Evolutionary conservation across 2,113 vertebrate species (phyloP), one percentile per base, ranked within the genome.

Genomic region (Enhydra lutris): DNA sequence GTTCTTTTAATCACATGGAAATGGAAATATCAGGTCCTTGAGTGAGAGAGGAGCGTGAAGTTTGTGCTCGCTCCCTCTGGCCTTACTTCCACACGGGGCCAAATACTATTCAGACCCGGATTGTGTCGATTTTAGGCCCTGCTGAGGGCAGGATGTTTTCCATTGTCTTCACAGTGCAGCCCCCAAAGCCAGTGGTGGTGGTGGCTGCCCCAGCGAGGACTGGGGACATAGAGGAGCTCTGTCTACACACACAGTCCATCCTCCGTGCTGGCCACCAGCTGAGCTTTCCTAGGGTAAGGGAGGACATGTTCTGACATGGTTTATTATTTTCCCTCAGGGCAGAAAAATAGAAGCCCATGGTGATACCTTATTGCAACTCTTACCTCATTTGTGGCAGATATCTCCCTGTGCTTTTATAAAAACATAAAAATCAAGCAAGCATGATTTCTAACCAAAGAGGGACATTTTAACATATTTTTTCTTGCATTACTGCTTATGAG

Each of bases 391-490:
- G 91, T 83, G 63, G 78, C 23, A 87, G 26, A 6, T 89, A 39
- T 59, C 45, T 92, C 63, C 39, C 36, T 73, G 36, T 86, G 76
- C 89, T 69, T 92, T 93, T 79, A 79, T 55, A 73, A 79, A 88
- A 89, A 79, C 63, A 92, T 89, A 89, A 95, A 94, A 92, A 55
- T 92, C 76, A 89, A 97, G 42, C 21, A 52, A 73, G 69, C 78
- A 79, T 71, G 61, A 88, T 95, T 95, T 95, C 89, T 89, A 84
- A 89, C 45, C 71, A 45, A 73, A 55, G 31, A 76, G 89, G 50
- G 89, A 79, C 61, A n/a, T 69, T 92, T 89, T 36, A 95, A 93
- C 29, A 36, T 79, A 61, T 61, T 61, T 87, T 39, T 45, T 39
- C 47, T 84, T 57, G 55, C 69, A 17, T 55, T 89, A 55, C 69